Percentiles rank a stretch among this genome's conserved stretches.
Evolutionary conservation across 2,113 vertebrate species (phyloP).

Genomic region (Mesitornis unicolor): DNA sequence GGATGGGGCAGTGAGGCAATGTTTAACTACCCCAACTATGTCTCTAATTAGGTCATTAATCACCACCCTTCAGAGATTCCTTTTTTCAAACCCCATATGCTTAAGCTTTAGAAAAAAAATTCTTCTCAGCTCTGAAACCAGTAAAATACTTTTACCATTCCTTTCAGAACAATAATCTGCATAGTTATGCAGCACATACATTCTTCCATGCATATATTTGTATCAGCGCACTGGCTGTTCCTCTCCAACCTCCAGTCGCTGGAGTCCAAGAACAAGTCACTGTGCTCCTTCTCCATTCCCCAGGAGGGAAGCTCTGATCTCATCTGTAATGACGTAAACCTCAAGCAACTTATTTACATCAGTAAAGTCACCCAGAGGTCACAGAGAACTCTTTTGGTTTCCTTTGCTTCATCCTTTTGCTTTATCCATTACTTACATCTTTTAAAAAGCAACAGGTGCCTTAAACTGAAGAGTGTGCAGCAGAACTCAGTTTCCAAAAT

Average conservation of each 20-base stretch:
- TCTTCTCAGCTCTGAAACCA: background rate
- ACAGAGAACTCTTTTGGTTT: background rate
- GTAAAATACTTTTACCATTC: background rate
- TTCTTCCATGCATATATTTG: background rate
- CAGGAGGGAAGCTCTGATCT: background rate
- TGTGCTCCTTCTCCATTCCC: background rate
- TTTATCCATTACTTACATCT: background rate
- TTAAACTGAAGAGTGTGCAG: background rate
- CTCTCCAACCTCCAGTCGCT: background rate
- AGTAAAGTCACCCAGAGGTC: background rate
- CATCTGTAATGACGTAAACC: background rate
- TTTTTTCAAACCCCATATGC: background rate
- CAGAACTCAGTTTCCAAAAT: background rate
- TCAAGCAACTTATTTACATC: background rate
- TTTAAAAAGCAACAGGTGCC: background rate
- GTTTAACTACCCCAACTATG: background rate
- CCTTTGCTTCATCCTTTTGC: background rate
- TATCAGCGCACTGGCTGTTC: background rate
- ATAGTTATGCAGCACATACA: background rate
- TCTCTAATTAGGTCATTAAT: slow-evolving; percentile 35
- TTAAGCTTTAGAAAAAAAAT: background rate
- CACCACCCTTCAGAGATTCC: background rate
- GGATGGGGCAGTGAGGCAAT: background rate
- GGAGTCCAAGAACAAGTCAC: background rate
- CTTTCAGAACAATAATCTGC: background rate